phyloP scores from a whole-genome alignment of 2,113 vertebrate genomes.

The Neogobius melanostomus region DNA sequence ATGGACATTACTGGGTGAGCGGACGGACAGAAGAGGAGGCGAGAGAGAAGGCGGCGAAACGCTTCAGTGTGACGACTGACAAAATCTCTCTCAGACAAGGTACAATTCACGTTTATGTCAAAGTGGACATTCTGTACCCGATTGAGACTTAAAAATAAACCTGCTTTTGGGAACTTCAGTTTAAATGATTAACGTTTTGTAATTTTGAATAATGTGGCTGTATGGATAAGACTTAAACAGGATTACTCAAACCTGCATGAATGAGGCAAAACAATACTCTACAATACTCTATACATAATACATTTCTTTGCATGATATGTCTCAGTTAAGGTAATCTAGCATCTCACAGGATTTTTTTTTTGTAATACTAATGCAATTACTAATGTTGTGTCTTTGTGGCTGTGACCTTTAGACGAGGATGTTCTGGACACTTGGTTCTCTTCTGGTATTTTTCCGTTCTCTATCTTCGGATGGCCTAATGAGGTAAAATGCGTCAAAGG shows the following conservation, averaged over 20 bases:
- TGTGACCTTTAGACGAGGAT: conserved; percentile 77
- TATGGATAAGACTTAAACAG: no score
- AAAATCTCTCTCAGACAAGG: conserved; percentile 86
- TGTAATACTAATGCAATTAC: background rate
- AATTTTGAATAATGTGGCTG: no score
- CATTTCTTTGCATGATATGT: no score
- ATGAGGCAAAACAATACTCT: no score
- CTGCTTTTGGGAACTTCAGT: no score
- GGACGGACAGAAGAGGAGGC: conserved; percentile 82
- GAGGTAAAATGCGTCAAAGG: conserved; percentile 72
- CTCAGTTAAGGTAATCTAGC: no score
- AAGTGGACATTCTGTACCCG: no score
- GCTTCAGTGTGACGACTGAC: conserved; percentile 80
- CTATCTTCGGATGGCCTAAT: conserved; percentile 88
- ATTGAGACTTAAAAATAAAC: no score
- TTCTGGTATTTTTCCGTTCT: conserved; percentile 90
- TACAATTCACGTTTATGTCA: conserved; percentile 30
- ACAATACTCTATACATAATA: no score
- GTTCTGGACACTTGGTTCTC: conserved; percentile 92
- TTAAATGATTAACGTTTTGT: no score
- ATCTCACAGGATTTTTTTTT: no score
- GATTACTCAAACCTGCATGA: no score
- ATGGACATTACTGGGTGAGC: conserved; percentile 89
- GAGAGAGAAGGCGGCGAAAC: conserved; percentile 81
- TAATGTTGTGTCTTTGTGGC: conserved; percentile 22